Base-by-base conservation (phyloP, 2,888 invertebrate genomes). In the Archaeoteleia sp. region DNA sequence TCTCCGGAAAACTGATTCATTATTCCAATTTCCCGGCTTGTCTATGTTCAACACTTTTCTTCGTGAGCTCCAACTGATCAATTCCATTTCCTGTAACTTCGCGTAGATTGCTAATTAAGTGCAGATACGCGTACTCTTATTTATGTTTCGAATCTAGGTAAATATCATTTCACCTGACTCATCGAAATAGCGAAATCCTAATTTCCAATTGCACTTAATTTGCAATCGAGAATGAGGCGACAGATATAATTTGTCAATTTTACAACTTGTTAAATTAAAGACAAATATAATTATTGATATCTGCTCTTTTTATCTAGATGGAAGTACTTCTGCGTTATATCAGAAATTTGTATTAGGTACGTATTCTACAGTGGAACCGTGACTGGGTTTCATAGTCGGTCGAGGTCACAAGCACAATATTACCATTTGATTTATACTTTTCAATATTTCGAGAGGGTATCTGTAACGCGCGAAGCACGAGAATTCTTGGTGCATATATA, bases 391-490 rank as follows among this genome's bases (percentile, higher is more conserved):
- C 20, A 12, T 12, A 40, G 13, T 32, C 51, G 39, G 51, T 40
- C 51, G 45, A 45, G 45, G 55, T 39, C 55, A 29, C 12, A 14
- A n/a, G 20, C 20, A 12, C 12, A 20, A 8, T 37, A 55, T 45
- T 46, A 30, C 35, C 35, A 30, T 51, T 45, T 53, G 53, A 62
- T 46, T 62, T 54, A 54, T 54, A 54, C 34, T 54, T 62, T 62
- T 62, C 40, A 32, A 53, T 45, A 61, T 61, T 53, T 53, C 34
- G 43, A 23, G 10, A 5, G 9, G n/a, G 17, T 40, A 25, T 48
- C 32, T n/a, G 15, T 14, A 35, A 43, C 34, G 40, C 23, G 27
- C 25, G 3, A 13, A 27, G 23, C 10, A 14, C 29, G 23, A 48
- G 45, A 42, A 54, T 46, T 62, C 62, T 62, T 54, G 48, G 25